Evolutionary conservation across 2,797 vertebrate species (phyloP).

Genomic region (Glyptemys insculpta): DNA sequence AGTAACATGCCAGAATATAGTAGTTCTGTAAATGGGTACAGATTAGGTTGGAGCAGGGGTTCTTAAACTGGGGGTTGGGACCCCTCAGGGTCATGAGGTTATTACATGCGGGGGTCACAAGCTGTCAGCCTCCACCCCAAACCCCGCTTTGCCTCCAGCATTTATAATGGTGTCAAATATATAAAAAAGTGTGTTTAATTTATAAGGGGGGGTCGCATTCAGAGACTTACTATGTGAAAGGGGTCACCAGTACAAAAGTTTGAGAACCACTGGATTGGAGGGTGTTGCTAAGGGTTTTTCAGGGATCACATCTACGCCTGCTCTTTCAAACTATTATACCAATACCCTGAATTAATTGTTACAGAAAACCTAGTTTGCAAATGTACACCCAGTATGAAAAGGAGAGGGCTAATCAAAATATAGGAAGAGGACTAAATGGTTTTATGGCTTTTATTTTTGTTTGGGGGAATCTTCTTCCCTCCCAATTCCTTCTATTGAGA

Average conservation of each 20-base stretch:
- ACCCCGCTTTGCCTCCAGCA: too few relatives aligned
- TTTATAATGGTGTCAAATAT: too few relatives aligned
- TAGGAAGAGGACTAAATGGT: neutral
- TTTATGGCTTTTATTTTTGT: neutral
- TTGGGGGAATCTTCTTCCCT: neutral
- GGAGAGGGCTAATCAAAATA: too few relatives aligned
- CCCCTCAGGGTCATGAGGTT: too few relatives aligned
- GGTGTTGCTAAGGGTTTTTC: neutral
- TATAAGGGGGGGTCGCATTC: too few relatives aligned
- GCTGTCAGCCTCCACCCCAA: too few relatives aligned
- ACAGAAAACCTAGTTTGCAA: neutral
- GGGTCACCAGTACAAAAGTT: too few relatives aligned
- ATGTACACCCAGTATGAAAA: too few relatives aligned
- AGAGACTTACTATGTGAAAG: too few relatives aligned
- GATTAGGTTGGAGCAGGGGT: neutral
- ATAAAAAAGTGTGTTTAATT: too few relatives aligned
- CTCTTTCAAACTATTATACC: neutral
- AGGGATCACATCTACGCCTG: neutral
- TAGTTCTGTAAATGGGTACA: neutral
- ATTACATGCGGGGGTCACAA: too few relatives aligned
- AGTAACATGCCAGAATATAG: fast-evolving
- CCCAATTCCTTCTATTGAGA: neutral
- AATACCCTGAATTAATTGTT: neutral
- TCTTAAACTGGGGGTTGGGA: too few relatives aligned
- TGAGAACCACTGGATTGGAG: neutral